Conservation (phyloP, 2,113 vertebrate genomes). For the Eira barbara region DNA sequence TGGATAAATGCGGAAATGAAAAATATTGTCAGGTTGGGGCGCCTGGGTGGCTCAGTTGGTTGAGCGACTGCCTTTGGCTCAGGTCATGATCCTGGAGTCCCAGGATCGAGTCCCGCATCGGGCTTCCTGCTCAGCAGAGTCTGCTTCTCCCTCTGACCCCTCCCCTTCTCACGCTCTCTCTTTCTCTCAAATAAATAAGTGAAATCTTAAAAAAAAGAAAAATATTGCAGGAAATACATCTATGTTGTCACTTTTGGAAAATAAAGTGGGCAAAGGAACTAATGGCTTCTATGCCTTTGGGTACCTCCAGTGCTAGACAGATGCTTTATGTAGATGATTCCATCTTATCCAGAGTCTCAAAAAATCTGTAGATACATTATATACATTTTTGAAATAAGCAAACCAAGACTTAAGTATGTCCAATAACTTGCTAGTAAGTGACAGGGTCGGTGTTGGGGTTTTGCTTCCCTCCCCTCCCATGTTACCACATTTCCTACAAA, state of each 20-base stretch:
- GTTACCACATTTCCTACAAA: neutral
- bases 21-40: neutral
- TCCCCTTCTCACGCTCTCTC: too few relatives aligned
- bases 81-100: too few relatives aligned
- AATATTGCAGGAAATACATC: slow-evolving; percentile 47
- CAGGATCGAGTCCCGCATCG: too few relatives aligned
- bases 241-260: slow-evolving; percentile 27
- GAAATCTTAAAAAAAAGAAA: neutral
- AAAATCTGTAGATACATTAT: neutral
- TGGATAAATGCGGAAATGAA: slow-evolving; percentile 46
- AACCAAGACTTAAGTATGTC: neutral
- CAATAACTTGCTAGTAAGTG: neutral
- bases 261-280: neutral
- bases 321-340: neutral
- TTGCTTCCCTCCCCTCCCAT: neutral
- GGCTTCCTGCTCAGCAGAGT: too few relatives aligned
- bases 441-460: neutral
- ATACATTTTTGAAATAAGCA: neutral
- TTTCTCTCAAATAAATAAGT: too few relatives aligned
- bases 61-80: too few relatives aligned
- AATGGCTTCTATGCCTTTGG: neutral
- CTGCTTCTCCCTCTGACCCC: too few relatives aligned
- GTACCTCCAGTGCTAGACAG: neutral
- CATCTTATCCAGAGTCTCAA: neutral
- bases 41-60: too few relatives aligned